These are phyloP conservation scores for Yponomeuta plumbellus DNA, from an alignment of 2,888 invertebrate species.

Conservation along the genomic window DNA sequence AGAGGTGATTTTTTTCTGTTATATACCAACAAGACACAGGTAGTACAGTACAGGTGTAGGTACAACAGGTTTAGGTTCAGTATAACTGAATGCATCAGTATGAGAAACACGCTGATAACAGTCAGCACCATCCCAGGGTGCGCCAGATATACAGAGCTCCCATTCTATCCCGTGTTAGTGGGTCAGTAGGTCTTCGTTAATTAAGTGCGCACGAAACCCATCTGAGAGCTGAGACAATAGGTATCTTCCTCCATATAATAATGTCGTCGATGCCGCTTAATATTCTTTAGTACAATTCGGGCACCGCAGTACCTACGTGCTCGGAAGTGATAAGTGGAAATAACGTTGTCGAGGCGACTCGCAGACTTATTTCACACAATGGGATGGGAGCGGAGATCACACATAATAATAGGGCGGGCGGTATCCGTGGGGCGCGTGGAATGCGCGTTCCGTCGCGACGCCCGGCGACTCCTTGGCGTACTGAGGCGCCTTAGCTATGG, in stretches of 20 bases:
- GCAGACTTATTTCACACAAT: conserved; percentile 44
- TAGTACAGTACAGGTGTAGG: too few relatives aligned
- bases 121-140: too few relatives aligned
- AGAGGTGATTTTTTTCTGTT: too few relatives aligned
- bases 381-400: conserved; percentile 44
- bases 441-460: conserved; percentile 58
- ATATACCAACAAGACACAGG: too few relatives aligned
- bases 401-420: conserved; percentile 67
- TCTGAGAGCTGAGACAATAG: too few relatives aligned
- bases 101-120: too few relatives aligned
- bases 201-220: too few relatives aligned
- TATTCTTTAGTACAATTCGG: conserved; percentile 31
- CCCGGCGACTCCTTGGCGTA: conserved; percentile 53
- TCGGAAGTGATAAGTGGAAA: conserved; percentile 45
- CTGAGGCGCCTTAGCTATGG: conserved; percentile 26
- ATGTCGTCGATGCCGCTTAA: neutral
- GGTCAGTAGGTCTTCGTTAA: too few relatives aligned
- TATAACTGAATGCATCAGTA: too few relatives aligned
- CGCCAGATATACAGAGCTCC: too few relatives aligned
- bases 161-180: too few relatives aligned
- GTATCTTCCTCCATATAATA: neutral
- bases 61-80: too few relatives aligned
- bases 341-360: conserved; percentile 46
- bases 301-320: conserved; percentile 53
- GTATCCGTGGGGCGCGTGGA: conserved; percentile 58